Base-by-base conservation (phyloP, 2,113 vertebrate species). In the Phalacrocorax aristotelis region DNA sequence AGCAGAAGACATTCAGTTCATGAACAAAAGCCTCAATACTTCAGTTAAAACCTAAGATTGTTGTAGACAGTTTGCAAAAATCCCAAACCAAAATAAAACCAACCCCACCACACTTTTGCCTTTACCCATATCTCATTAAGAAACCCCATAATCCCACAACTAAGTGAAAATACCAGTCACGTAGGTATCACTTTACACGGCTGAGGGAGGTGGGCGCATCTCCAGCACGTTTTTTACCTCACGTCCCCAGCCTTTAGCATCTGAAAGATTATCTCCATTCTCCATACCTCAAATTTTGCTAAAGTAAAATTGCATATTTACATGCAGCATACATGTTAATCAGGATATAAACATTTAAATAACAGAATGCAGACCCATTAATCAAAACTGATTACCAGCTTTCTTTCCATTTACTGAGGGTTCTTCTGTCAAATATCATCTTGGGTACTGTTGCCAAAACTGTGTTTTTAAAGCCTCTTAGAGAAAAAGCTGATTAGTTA, bases 331-430 rank as follows among this genome's bases (percentile, higher is more conserved):
- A 69, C 58, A 81, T 66, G 60, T 85, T 85, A 87, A 96, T 90
- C 64, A 68, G 49, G 84, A 58, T 40, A 58, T 81, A 93, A 95
- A 90, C 77, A 88, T 90, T 95, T 76, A 90, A 94, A 89, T 82
- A 81, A 85, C 77, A 84, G 42, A 79, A 96, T 61, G 66, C 61
- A 84, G 87, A 94, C 79, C 44, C 6, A 13, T 83, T 96, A 90
- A 93, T 97, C 90, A 97, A 78, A 92, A 95, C 80, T 80, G 85
- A 90, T 90, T 71, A 92, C 77, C 54, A 95, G 65, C 23, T 94
- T 94, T 81, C 87, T 76, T 88, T 88, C 88, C 48, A 81, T 95
- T 96, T 95, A 91, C 69, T 74, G 91, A 78, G 44, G 69, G 32
- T 32, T 91, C 72, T 84, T 75, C 80, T 65, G 58, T 38, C 72